Percentiles rank a stretch among this genome's conserved stretches.
phyloP scores from a whole-genome alignment of 2,888 invertebrate species.

The Parasteatoda lunata region DNA sequence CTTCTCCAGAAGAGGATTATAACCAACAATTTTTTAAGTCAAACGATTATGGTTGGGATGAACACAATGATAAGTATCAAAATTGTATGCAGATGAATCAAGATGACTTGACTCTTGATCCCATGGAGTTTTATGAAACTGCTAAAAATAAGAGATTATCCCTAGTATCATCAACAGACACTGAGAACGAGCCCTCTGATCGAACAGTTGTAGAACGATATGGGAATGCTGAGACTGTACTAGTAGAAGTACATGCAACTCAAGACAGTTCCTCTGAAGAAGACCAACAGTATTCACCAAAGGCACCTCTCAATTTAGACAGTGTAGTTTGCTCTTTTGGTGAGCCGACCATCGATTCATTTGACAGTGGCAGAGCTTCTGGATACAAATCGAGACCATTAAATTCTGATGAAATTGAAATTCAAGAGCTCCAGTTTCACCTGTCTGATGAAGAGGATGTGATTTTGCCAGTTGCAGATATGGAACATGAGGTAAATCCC shows the following conservation, averaged over 20 bases:
- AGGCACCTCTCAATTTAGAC: background rate
- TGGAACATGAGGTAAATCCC: background rate
- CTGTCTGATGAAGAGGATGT: constrained; percentile 30
- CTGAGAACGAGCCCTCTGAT: constrained; percentile 36
- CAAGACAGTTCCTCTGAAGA: constrained; percentile 70
- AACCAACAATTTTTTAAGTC: background rate
- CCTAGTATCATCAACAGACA: constrained; percentile 37
- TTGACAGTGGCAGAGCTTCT: background rate
- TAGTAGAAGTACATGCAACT: constrained; percentile 71
- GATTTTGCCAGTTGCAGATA: constrained; percentile 14
- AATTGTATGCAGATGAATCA: background rate
- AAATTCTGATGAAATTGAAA: constrained; percentile 12
- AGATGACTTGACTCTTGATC: constrained; percentile 47
- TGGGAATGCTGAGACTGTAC: constrained; percentile 70
- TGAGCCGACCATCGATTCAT: background rate
- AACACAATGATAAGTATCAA: background rate
- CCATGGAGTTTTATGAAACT: constrained; percentile 46
- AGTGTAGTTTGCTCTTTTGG: background rate
- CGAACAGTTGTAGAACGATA: constrained; percentile 70
- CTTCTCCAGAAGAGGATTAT: background rate
- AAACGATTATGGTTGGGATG: background rate
- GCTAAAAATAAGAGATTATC: constrained; percentile 50
- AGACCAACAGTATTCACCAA: constrained; percentile 37
- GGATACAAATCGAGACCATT: background rate
- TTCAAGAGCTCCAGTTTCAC: constrained; percentile 24